Conservation (phyloP, 2,888 invertebrate genomes). For the Carcina quercana region DNA sequence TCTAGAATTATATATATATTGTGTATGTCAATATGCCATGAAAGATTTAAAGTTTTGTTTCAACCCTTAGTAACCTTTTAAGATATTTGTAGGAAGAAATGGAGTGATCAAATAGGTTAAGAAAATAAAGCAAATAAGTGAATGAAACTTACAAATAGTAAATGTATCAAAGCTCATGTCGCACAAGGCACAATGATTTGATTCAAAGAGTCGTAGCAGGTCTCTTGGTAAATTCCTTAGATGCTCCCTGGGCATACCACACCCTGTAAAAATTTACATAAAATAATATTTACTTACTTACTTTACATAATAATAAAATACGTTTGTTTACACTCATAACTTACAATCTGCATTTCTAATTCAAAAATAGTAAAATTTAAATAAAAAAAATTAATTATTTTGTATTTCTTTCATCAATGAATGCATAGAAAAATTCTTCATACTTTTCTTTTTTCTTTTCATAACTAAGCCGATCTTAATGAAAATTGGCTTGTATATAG, state of each 20-base stretch:
- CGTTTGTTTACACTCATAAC: too few species aligned
- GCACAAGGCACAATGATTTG: slow-evolving; percentile 49
- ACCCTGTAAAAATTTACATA: slow-evolving; percentile 33
- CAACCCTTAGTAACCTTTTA: too few species aligned
- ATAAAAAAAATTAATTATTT: neutral
- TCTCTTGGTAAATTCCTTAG: slow-evolving; percentile 39
- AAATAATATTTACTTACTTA: neutral
- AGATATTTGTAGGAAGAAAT: too few species aligned
- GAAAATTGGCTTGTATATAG: too few species aligned
- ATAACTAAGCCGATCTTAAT: too few species aligned
- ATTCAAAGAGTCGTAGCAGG: slow-evolving; percentile 33
- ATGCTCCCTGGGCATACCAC: slow-evolving; percentile 36
- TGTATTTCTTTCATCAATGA: too few species aligned
- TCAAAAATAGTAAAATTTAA: neutral
- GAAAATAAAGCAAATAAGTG: slow-evolving; percentile 3
- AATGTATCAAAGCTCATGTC: slow-evolving; percentile 30
- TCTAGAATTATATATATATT: too few species aligned
- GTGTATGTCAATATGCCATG: neutral
- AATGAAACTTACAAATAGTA: slow-evolving; percentile 35
- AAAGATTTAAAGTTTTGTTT: too few species aligned
- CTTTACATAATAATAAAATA: neutral
- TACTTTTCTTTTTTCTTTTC: too few species aligned
- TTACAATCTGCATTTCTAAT: too few species aligned
- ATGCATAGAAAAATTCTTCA: too few species aligned
- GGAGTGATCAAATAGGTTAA: too few species aligned